Conservation (phyloP, 2,888 invertebrate species). For the Zhuqinia jingwanae region DNA sequence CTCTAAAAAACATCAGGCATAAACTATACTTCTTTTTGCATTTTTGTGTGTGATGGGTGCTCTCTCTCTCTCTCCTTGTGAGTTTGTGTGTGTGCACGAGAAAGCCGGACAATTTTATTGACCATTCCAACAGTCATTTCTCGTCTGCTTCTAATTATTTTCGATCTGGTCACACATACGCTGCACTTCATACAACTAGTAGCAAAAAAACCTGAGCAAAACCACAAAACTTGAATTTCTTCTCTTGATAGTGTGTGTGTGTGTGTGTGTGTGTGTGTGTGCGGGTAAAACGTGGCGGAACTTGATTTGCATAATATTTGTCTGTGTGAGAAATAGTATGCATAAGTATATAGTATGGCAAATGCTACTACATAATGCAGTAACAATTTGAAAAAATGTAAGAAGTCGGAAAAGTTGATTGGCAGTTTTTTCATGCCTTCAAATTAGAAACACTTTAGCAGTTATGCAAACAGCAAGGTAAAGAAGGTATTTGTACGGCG, state of each 20-base stretch:
- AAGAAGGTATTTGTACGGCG: neutral
- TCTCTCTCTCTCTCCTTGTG: too few relatives aligned
- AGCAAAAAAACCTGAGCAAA: slow-evolving; percentile 19
- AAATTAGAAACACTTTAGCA: slow-evolving; percentile 37
- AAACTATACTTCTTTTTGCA: slow-evolving; percentile 2
- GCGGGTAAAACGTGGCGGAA: slow-evolving; percentile 58
- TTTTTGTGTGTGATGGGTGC: slow-evolving; percentile 36
- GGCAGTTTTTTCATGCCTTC: slow-evolving; percentile 32
- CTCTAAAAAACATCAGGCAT: neutral
- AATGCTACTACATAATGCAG: neutral
- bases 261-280: neutral
- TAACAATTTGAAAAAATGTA: slow-evolving; percentile 13
- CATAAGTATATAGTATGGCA: too few relatives aligned
- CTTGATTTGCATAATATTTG: slow-evolving; percentile 67
- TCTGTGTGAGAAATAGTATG: slow-evolving; percentile 35
- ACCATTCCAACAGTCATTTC: slow-evolving; percentile 60
- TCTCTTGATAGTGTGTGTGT: neutral
- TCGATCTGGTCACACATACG: slow-evolving; percentile 57
- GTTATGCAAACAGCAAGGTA: neutral
- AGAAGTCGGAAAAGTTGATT: neutral
- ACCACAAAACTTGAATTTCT: slow-evolving; percentile 63
- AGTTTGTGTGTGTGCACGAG: slow-evolving; percentile 21
- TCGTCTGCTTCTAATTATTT: slow-evolving; percentile 63
- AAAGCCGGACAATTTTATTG: slow-evolving; percentile 59
- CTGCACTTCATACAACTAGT: neutral